phyloP scores from a whole-genome alignment of 2,113 vertebrate species.

The Hassar affinis region DNA sequence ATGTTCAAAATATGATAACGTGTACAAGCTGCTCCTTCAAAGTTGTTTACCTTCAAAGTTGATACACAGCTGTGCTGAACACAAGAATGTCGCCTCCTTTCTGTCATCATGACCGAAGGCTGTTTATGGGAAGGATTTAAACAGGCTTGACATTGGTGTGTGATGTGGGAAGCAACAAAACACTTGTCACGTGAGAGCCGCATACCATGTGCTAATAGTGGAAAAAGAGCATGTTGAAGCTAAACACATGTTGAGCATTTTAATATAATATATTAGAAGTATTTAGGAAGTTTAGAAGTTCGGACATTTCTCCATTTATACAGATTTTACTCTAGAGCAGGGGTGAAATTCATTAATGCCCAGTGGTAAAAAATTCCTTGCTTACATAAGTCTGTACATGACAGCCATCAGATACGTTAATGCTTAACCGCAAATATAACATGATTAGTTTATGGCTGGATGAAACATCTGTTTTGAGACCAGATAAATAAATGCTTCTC shows the following conservation, averaged over 20 bases:
- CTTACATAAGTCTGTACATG: background rate
- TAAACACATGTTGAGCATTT: background rate
- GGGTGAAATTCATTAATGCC: background rate
- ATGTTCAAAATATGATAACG: background rate
- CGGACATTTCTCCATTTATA: background rate
- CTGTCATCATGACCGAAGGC: constrained; percentile 41
- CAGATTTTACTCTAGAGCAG: background rate
- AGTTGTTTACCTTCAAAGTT: constrained; percentile 21
- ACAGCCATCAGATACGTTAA: background rate
- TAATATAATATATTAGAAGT: background rate
- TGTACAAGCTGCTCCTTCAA: background rate
- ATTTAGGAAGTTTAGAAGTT: background rate
- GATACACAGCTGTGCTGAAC: constrained; percentile 53
- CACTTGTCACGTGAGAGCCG: constrained; percentile 30
- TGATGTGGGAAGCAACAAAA: constrained; percentile 38
- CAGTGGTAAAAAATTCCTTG: background rate
- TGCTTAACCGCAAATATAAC: background rate
- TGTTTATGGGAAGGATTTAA: constrained; percentile 59
- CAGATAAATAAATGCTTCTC: background rate
- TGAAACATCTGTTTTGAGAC: background rate
- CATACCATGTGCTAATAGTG: constrained; percentile 10
- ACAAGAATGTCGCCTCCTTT: constrained; percentile 40
- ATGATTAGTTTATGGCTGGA: background rate
- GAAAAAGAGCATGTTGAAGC: background rate
- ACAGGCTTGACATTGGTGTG: constrained; percentile 40